Conservation (phyloP, 2,888 invertebrate species). For the Tetheella fluctuosa region DNA sequence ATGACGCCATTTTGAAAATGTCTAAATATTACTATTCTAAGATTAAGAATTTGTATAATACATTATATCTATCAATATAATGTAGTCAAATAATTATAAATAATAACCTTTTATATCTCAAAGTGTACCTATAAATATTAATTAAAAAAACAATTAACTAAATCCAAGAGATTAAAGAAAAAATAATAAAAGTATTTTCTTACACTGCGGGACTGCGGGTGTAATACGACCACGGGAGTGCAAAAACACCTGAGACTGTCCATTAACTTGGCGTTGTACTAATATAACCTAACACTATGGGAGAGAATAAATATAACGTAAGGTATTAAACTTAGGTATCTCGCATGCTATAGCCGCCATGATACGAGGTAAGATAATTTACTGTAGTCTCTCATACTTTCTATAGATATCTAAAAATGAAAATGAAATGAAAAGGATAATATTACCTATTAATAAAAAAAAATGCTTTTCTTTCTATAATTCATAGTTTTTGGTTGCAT, state of each 20-base stretch:
- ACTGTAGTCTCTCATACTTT: background rate
- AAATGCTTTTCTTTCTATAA: too few relatives aligned
- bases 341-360: background rate
- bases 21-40: too few relatives aligned
- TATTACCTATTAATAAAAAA: too few relatives aligned
- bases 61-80: too few relatives aligned
- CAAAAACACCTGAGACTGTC: conserved; percentile 4
- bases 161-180: background rate
- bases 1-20: too few relatives aligned
- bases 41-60: too few relatives aligned
- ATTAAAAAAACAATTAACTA: background rate
- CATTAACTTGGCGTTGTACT: background rate
- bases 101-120: too few relatives aligned
- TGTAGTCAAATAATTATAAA: too few relatives aligned
- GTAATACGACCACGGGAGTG: background rate
- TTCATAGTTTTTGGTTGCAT: too few relatives aligned
- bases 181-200: background rate
- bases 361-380: background rate
- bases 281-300: background rate
- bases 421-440: too few relatives aligned
- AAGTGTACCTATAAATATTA: too few relatives aligned
- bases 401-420: too few relatives aligned
- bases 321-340: background rate
- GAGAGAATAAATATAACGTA: background rate
- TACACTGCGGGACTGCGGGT: background rate